Percentiles rank a stretch among this genome's conserved stretches.
Evolutionary conservation across 2,888 invertebrate genomes (phyloP).

Genomic region (Drosophila diplacantha): DNA sequence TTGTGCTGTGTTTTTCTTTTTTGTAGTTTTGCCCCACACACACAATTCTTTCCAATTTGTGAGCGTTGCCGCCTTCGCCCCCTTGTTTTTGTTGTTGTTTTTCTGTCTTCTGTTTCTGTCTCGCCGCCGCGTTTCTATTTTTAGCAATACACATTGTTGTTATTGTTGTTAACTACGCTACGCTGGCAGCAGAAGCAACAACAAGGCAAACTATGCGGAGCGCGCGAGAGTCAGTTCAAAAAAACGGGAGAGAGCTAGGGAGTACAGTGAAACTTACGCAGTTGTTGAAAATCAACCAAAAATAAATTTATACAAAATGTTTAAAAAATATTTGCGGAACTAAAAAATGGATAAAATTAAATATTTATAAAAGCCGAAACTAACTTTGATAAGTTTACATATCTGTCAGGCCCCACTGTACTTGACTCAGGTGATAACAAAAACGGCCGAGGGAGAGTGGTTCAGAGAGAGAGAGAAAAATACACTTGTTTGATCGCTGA

Average conservation of each 20-base stretch:
- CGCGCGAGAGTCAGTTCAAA: constrained; percentile 15
- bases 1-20: constrained; percentile 34
- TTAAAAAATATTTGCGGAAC: too few relatives aligned
- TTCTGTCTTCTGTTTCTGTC: constrained; percentile 53
- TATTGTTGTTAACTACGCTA: constrained; percentile 61
- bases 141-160: constrained; percentile 58
- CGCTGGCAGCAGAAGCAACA: constrained; percentile 52
- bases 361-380: not conserved
- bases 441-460: constrained; percentile 22
- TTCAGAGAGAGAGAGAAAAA: constrained; percentile 2
- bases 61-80: constrained; percentile 54
- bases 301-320: not conserved
- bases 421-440: constrained; percentile 62
- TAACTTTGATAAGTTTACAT: not conserved
- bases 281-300: not conserved
- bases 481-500: constrained; percentile 50
- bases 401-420: constrained; percentile 15
- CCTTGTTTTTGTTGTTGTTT: constrained; percentile 26
- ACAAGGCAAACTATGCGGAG: constrained; percentile 52
- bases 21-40: constrained; percentile 27
- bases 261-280: constrained; percentile 13
- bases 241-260: constrained; percentile 11
- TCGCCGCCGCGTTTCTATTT: constrained; percentile 65
- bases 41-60: constrained; percentile 56
- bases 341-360: too few relatives aligned